Evolutionary conservation across 2,113 vertebrate species (phyloP).

Genomic region (Illadopsis cleaveri): DNA sequence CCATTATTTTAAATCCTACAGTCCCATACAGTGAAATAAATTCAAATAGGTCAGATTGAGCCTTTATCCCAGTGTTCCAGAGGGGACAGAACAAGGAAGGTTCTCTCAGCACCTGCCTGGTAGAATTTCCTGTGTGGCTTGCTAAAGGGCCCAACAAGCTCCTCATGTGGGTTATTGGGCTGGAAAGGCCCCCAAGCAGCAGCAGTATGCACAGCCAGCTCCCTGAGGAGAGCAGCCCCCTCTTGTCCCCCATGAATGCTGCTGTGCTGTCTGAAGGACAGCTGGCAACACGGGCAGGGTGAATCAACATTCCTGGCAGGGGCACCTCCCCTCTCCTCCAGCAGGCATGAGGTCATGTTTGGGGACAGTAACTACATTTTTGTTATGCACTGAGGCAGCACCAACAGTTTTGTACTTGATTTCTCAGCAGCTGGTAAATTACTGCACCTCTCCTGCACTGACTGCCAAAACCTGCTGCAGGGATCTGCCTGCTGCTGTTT

Average conservation of each 20-base stretch:
- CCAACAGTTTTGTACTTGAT: accelerated
- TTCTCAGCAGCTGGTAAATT: not conserved
- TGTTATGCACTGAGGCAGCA: not conserved
- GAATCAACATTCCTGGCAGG: not conserved
- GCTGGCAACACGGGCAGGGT: not conserved
- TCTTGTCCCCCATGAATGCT: not conserved
- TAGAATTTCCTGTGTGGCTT: not conserved
- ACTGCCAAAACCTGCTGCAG: not conserved
- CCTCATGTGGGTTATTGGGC: accelerated
- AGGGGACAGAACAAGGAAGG: not conserved
- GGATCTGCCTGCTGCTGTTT: not conserved
- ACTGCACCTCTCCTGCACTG: not conserved
- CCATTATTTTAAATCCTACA: not conserved
- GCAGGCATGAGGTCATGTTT: not conserved
- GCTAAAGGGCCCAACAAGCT: not conserved
- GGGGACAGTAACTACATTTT: not conserved
- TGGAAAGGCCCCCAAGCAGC: not conserved
- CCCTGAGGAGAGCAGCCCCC: not conserved
- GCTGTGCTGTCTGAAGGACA: not conserved
- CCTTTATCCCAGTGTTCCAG: not conserved
- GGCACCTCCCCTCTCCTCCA: not conserved
- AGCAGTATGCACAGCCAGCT: not conserved
- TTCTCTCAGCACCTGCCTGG: not conserved
- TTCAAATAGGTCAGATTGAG: not conserved
- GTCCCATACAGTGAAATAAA: not conserved